These are phyloP conservation scores for Cheiracanthium punctorium DNA, from an alignment of 2,888 invertebrate species.

Conservation along the genomic window DNA sequence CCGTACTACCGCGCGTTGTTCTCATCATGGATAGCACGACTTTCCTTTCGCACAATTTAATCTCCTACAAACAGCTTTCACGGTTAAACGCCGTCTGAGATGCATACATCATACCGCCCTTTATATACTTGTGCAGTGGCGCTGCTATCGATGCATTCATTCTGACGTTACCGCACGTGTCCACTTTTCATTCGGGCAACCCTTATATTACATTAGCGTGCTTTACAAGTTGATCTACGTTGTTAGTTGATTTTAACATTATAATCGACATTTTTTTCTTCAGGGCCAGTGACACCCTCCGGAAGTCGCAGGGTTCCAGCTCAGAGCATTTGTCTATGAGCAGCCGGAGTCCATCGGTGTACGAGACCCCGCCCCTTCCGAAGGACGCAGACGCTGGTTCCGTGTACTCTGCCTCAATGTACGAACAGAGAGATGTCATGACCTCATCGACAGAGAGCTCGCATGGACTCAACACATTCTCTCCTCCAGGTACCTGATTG, in stretches of 20 bases:
- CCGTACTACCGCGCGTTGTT: too few species aligned
- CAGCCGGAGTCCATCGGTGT: conserved; percentile 68
- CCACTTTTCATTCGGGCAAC: too few species aligned
- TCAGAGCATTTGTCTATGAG: conserved; percentile 64
- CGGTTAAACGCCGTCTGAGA: too few species aligned
- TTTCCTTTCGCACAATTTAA: too few species aligned
- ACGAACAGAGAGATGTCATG: conserved; percentile 49
- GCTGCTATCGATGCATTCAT: too few species aligned
- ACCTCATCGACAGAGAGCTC: conserved; percentile 40
- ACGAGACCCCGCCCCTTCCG: conserved; percentile 67
- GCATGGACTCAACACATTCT: conserved; percentile 50
- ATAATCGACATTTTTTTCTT: not conserved
- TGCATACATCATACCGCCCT: too few species aligned
- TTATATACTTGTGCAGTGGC: too few species aligned
- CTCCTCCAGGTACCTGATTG: conserved; percentile 43
- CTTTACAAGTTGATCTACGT: too few species aligned
- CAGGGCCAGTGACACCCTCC: conserved; percentile 64
- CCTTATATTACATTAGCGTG: too few species aligned
- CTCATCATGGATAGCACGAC: too few species aligned
- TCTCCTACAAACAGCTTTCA: too few species aligned
- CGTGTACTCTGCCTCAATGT: conserved; percentile 48
- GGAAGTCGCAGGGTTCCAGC: conserved; percentile 68
- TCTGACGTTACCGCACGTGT: too few species aligned
- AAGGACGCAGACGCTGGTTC: conserved; percentile 52
- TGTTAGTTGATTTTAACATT: not conserved